Evolutionary conservation across 2,888 invertebrate species (phyloP), one percentile per base, ranked within the genome.

Genomic region (Hyalella azteca): DNA sequence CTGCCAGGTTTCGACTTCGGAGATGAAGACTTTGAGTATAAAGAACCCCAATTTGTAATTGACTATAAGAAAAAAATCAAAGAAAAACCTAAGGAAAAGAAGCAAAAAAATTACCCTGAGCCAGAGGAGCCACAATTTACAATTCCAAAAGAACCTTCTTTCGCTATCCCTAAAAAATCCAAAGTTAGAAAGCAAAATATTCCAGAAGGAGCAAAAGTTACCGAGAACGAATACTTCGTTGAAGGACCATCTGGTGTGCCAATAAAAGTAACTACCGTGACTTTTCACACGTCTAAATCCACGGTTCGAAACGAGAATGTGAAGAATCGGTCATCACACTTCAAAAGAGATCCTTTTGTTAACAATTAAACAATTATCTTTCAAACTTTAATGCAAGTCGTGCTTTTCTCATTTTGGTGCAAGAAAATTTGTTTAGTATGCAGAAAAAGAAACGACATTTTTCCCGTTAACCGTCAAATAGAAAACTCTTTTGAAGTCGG

Each of bases 221-320:
- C 40, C 2, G 75, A 75, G 45, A 29, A 75, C 22, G 75, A 75
- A 29, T 75, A 45, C 36, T 45, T 75, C 29, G 40, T 75, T 39
- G 41, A 75, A 29, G 75, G 75, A 26, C 75, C 75, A 0, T 75
- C 75, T 11, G 75, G 75, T 29, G 75, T 75, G 2, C 75, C 75
- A 13, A 75, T 75, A 1, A 75, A 75, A 45, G 75, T 75, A n/a
- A 75, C 40, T 5, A 75, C 75, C 9, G 75, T 75, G 22, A 45
- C 75, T 75, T 75, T 75, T 26, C 75, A 75, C n/a, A 75, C 75
- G 5, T 75, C 75, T 2, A 45, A 41, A 26, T 41, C 75, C 13
- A 45, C 39, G 9, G 75, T 75, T 75, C 75, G 75, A 22, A 75
- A 75, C 26, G 75, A 75, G 36, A 75, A 75, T n/a, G 75, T 75